phyloP scores from a whole-genome alignment of 2,113 vertebrate genomes.

The Hoplias malabaricus region DNA sequence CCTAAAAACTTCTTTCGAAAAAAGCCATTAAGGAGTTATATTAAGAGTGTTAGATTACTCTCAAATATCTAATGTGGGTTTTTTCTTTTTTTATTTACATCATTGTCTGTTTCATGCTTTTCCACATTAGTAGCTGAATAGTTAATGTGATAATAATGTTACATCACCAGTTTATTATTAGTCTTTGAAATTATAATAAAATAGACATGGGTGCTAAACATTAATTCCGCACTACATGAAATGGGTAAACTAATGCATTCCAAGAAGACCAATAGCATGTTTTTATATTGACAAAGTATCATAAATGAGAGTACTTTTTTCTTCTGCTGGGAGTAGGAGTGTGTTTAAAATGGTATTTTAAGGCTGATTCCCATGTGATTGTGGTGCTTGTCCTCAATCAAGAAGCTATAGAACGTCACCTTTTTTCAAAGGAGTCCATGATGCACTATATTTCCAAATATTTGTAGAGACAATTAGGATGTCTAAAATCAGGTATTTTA shows the following conservation, averaged over 20 bases:
- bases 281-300: not conserved
- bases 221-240: slow-evolving; percentile 7
- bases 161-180: slow-evolving; percentile 9
- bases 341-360: no score
- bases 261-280: not conserved
- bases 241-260: not conserved
- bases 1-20: not conserved
- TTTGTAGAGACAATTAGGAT: no score
- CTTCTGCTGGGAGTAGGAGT: not conserved
- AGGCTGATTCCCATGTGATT: no score
- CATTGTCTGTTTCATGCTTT: not conserved
- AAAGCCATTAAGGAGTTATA: not conserved
- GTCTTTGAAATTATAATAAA: not conserved
- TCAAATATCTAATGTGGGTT: not conserved
- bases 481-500: no score
- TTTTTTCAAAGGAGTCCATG: no score
- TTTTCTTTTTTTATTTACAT: not conserved
- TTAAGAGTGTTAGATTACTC: not conserved
- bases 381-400: no score
- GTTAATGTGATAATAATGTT: slow-evolving; percentile 20
- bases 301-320: not conserved
- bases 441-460: no score
- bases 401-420: no score
- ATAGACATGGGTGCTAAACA: slow-evolving; percentile 5
- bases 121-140: not conserved